Conservation (phyloP, 2,113 vertebrate species). For the Ptilorrhoa leucosticta region DNA sequence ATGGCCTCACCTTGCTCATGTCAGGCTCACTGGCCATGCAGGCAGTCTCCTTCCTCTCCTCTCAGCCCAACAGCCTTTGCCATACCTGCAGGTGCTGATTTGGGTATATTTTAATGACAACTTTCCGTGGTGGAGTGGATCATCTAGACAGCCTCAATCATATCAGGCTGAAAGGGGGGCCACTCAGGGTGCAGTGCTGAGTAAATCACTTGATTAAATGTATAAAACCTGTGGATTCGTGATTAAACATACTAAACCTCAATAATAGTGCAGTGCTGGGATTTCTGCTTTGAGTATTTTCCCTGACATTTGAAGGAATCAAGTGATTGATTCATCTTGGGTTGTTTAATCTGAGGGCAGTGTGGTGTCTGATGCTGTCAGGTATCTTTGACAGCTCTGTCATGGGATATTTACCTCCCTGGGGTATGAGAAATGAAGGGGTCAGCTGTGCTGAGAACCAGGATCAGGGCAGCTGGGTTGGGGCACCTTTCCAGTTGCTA, state of each 20-base stretch:
- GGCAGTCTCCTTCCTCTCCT: neutral
- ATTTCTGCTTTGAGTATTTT: neutral
- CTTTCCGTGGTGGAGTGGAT: neutral
- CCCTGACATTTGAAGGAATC: neutral
- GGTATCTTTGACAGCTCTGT: neutral
- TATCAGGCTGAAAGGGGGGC: neutral
- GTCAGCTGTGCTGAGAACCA: neutral
- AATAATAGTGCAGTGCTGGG: neutral
- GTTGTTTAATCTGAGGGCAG: neutral
- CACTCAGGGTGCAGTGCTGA: neutral
- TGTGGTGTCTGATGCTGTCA: neutral
- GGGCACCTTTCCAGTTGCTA: neutral
- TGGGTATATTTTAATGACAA: neutral
- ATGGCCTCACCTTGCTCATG: fast-evolving
- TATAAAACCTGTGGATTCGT: neutral
- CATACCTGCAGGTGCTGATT: neutral
- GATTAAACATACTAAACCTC: neutral
- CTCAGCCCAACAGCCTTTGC: neutral
- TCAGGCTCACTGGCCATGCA: neutral
- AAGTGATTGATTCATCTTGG: fast-evolving
- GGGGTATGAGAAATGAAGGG: neutral
- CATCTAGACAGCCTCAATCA: neutral
- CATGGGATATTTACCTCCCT: neutral
- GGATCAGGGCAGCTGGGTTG: neutral
- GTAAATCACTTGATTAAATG: neutral